phyloP scores from a whole-genome alignment of 2,797 vertebrate genomes.

The Poecile montanus region DNA sequence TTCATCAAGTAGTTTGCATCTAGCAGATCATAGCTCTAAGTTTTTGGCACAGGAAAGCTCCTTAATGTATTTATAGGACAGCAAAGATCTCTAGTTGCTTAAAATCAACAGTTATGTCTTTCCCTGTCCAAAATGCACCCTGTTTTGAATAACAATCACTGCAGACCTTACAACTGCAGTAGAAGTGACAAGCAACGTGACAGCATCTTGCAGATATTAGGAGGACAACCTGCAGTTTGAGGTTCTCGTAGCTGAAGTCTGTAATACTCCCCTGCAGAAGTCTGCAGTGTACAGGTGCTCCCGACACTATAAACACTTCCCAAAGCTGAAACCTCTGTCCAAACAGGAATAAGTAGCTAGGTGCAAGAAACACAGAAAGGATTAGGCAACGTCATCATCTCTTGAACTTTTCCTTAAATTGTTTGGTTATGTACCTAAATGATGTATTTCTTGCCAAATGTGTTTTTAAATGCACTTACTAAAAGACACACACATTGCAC shows the following conservation, averaged over 20 bases:
- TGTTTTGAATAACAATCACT: not conserved
- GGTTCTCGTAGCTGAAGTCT: not conserved
- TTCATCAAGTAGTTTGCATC: not conserved
- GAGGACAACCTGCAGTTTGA: not conserved
- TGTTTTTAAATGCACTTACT: not conserved
- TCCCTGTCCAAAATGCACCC: not conserved
- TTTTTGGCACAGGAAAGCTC: not conserved
- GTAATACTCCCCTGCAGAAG: not conserved
- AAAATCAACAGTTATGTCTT: not conserved
- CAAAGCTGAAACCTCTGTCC: not conserved
- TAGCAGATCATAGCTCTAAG: not conserved
- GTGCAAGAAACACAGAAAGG: not conserved
- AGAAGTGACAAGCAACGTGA: not conserved
- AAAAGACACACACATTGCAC: not conserved
- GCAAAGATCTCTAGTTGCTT: not conserved
- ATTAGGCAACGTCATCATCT: not conserved
- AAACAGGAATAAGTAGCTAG: not conserved
- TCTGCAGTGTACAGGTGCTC: not conserved
- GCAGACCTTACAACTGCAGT: not conserved
- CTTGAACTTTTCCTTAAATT: not conserved
- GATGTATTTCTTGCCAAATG: not conserved
- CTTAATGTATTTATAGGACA: accelerated
- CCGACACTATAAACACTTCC: not conserved
- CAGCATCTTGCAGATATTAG: not conserved
- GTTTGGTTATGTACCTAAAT: not conserved